Evolutionary conservation across 2,797 vertebrate species (phyloP), one percentile per base, ranked within the genome.

Genomic region (Coranthus polyacanthus): DNA sequence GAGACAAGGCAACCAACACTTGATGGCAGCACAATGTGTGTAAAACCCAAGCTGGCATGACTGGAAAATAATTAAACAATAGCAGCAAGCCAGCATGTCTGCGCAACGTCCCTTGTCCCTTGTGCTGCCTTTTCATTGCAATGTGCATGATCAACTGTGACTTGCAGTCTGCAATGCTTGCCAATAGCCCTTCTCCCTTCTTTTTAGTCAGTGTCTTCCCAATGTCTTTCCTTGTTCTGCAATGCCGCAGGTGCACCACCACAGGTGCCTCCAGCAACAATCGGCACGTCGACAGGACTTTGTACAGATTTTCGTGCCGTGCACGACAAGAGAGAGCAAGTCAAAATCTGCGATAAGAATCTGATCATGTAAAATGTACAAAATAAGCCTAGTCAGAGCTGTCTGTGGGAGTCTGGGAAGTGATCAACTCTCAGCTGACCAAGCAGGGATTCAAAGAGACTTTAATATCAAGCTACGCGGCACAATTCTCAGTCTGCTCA

Each of bases 111-210:
- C 67, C 69, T 42, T 60, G 72, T 79, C 60, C 63, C 66, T 6
- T 49, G 63, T 51, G 61, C 49, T 66, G 51, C 45, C 22, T 49
- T 78, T 73, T 72, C 21, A 29, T 66, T 64, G 60, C 79, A 77
- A 78, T 76, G 71, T 79, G 82, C 75, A 63, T 61, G 39, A 79
- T 84, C 76, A 82, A 75, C 63, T 81, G 51, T 79, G 74, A 83
- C 81, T 73, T 64, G 47, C 20, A 17, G 49, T 59, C 42, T 52
- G 29, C 26, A 70, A 41, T 3, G 1, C 61, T 71, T 71, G 74
- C 74, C 70, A 83, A 41, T 43, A 63, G 24, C 32, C 52, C 5
- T 18, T 68, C 29, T 68, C 34, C 16, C 12, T 36, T 39, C 38
- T 73, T 61, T 73, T 16, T 43, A 20, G 54, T 77, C 62, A 64